Conservation (phyloP, 1,140 invertebrate genomes). For the Coenobita brevimanus region DNA sequence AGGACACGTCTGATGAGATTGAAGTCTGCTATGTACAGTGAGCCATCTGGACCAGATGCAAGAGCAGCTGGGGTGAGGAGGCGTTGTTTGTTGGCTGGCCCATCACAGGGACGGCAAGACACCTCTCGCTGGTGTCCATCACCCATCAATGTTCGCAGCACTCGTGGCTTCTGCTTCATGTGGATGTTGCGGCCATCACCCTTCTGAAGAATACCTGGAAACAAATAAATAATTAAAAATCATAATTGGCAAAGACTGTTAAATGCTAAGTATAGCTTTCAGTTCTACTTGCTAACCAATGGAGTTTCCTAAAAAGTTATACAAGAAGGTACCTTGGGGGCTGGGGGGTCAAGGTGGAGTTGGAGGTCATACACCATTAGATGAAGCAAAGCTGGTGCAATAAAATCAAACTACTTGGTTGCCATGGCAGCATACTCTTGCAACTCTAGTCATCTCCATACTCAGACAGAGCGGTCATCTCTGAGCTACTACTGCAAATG, state of each 20-base stretch:
- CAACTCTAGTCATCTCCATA: no score
- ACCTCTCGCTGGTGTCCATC: slow-evolving; percentile 91
- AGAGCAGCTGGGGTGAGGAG: slow-evolving; percentile 93
- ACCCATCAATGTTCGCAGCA: slow-evolving; percentile 93
- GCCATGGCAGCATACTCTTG: no score
- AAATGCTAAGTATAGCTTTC: no score
- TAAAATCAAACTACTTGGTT: no score
- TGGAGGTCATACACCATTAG: no score
- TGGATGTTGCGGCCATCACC: slow-evolving; percentile 98
- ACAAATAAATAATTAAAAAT: slow-evolving; percentile 47
- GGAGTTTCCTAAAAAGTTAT: no score
- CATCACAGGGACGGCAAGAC: slow-evolving; percentile 88
- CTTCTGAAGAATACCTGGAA: slow-evolving; percentile 92
- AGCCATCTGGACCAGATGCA: slow-evolving; percentile 92
- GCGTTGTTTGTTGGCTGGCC: slow-evolving; percentile 85
- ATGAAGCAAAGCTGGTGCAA: no score
- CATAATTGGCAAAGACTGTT: background rate
- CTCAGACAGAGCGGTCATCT: no score
- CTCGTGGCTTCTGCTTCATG: slow-evolving; percentile 92
- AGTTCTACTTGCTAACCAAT: no score
- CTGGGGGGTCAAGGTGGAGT: no score
- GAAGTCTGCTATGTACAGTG: slow-evolving; percentile 95
- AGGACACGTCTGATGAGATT: slow-evolving; percentile 93
- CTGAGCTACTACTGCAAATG: no score
- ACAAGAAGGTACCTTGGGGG: no score